phyloP scores from a whole-genome alignment of 2,797 vertebrate genomes.

The Sebastes ruberrimus region DNA sequence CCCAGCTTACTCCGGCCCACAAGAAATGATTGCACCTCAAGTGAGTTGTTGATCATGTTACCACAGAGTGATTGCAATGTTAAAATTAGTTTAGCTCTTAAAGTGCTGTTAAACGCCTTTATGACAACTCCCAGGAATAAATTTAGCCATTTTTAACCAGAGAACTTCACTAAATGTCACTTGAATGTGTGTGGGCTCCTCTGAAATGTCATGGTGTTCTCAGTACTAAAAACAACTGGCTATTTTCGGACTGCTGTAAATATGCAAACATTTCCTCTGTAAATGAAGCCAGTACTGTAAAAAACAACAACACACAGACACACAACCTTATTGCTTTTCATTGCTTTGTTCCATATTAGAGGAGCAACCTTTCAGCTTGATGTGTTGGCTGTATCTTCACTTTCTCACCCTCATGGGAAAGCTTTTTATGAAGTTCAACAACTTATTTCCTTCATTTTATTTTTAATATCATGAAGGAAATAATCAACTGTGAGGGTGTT shows the following conservation, averaged over 20 bases:
- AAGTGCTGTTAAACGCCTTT: background rate
- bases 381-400: slow-evolving; percentile 37
- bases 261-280: background rate
- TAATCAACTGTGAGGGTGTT: slow-evolving; percentile 17
- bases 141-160: background rate
- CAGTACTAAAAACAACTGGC: background rate
- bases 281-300: background rate
- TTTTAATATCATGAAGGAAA: slow-evolving; percentile 23
- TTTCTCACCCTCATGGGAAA: slow-evolving; percentile 48
- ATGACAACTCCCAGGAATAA: background rate
- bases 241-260: background rate
- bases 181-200: background rate
- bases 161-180: background rate
- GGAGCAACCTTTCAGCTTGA: background rate
- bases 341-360: slow-evolving; percentile 14
- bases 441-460: slow-evolving; percentile 45
- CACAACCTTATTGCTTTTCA: slow-evolving; percentile 12
- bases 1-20: no score
- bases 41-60: no score
- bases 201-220: background rate
- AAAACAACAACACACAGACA: background rate
- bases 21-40: no score
- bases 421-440: slow-evolving; percentile 29
- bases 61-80: background rate
- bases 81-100: background rate